phyloP scores from a whole-genome alignment of 2,113 vertebrate genomes.

The Semicossyphus pulcher region DNA sequence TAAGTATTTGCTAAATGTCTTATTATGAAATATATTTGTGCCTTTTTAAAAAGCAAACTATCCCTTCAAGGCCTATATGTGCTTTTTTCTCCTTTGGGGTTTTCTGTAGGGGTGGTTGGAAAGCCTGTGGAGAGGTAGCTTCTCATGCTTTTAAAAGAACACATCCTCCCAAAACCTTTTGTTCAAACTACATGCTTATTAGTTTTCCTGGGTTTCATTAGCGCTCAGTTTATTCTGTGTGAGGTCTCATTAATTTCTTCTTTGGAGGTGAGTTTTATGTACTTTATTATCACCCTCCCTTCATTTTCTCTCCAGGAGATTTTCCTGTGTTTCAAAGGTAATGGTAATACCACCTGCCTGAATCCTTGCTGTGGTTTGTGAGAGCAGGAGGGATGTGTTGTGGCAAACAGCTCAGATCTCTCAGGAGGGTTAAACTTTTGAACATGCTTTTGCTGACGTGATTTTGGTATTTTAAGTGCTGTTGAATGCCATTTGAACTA shows the following conservation, averaged over 20 bases:
- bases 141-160: background rate
- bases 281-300: constrained; percentile 41
- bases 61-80: background rate
- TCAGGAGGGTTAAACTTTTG: background rate
- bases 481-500: background rate
- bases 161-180: background rate
- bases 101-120: background rate
- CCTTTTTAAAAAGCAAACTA: constrained; percentile 4
- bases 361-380: constrained; percentile 41
- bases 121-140: constrained; percentile 4
- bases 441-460: background rate
- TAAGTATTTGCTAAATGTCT: too few species aligned
- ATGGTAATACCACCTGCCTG: constrained; percentile 36
- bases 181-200: constrained; percentile 18
- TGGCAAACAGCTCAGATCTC: constrained; percentile 35
- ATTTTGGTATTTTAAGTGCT: constrained; percentile 3
- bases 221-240: constrained; percentile 52
- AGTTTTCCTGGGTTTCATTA: constrained; percentile 38
- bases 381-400: constrained; percentile 41
- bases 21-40: too few species aligned
- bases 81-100: background rate
- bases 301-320: constrained; percentile 49
- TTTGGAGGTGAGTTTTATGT: constrained; percentile 29
- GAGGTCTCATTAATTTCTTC: constrained; percentile 63
- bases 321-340: constrained; percentile 58